Base-by-base conservation (phyloP, 2,113 vertebrate species). In the Phycodurus eques region DNA sequence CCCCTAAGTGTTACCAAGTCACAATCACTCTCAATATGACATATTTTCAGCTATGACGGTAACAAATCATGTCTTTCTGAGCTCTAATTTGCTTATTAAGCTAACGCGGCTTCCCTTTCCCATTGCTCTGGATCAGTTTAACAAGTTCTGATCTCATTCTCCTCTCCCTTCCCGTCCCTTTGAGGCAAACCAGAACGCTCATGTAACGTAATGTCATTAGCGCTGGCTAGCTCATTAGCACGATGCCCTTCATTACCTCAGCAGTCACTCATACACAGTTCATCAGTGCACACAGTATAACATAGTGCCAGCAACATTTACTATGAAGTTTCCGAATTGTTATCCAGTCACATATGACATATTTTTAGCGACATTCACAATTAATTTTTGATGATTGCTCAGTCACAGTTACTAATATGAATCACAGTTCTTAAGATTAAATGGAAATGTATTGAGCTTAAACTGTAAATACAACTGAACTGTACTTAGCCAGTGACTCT, bases 171-270 rank as follows among this genome's bases (percentile, higher is more conserved):
- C 60, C 59, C 74, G 70, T 68, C 53, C 57, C 66, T 80, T 70
- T 90, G 90, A 88, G 80, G 73, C 77, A 85, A 78, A 81, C 85
- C 89, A 90, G 88, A 88, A 5, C 77, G 49, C 84, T 83, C 74
- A 82, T 79, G 66, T 79, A 72, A 70, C 70, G 69, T 82, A 87
- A 84, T 84, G 82, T 79, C 77, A 86, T 91, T 89, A 90, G 63
- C 47, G 79, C 46, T 78, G 68, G 57, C 68, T 85, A 79, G 83
- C 87, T 79, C 76, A 67, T 74, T 70, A 70, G 67, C 77, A 71
- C 80, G 85, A 79, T 83, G 78, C 79, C 87, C 89, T 85, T 90
- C 84, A 91, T 91, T 91, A 88, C 76, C 72, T 72, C 67, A 70
- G 67, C 78, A 73, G 88, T 91, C 80, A 80, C 72, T 86, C 88